Evolutionary conservation across 1,140 invertebrate species (phyloP).

Genomic region (Heliconius hermathena): DNA sequence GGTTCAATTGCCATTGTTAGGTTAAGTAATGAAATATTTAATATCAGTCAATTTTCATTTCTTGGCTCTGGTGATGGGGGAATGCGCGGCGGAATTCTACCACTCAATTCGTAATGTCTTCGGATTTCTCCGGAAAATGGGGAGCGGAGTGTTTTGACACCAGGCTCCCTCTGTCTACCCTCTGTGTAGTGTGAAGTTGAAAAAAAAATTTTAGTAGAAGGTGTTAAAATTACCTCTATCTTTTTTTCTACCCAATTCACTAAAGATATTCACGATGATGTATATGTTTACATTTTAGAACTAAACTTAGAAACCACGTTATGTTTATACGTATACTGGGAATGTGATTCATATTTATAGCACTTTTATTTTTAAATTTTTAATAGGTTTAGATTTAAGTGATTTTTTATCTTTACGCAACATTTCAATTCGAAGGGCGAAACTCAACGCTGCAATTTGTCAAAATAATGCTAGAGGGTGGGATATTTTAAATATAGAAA

Average conservation of each 20-base stretch:
- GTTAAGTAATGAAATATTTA: too few relatives aligned
- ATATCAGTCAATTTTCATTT: too few relatives aligned
- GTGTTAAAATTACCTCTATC: not conserved
- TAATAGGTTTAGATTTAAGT: not conserved
- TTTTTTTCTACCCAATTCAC: not conserved
- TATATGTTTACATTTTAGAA: slow-evolving; percentile 6
- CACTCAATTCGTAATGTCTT: too few relatives aligned
- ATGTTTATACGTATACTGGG: not conserved
- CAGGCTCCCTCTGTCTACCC: too few relatives aligned
- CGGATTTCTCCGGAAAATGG: too few relatives aligned
- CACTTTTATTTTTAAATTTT: not conserved
- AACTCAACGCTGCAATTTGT: not conserved
- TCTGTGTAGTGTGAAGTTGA: too few relatives aligned
- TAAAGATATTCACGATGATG: not conserved
- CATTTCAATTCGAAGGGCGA: not conserved
- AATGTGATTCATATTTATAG: slow-evolving; percentile 9
- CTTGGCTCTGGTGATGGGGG: too few relatives aligned
- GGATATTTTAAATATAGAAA: not conserved
- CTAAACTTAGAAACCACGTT: slow-evolving; percentile 9
- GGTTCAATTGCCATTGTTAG: too few relatives aligned
- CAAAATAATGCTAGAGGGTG: not conserved
- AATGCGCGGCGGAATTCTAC: too few relatives aligned
- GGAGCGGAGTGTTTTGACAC: too few relatives aligned
- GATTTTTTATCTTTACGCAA: not conserved
- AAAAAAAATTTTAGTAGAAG: too few relatives aligned